Percentiles rank a stretch among this genome's conserved stretches.
These are phyloP conservation scores for Ophion costatus DNA, from an alignment of 2,888 invertebrate genomes.

Conservation along the genomic window DNA sequence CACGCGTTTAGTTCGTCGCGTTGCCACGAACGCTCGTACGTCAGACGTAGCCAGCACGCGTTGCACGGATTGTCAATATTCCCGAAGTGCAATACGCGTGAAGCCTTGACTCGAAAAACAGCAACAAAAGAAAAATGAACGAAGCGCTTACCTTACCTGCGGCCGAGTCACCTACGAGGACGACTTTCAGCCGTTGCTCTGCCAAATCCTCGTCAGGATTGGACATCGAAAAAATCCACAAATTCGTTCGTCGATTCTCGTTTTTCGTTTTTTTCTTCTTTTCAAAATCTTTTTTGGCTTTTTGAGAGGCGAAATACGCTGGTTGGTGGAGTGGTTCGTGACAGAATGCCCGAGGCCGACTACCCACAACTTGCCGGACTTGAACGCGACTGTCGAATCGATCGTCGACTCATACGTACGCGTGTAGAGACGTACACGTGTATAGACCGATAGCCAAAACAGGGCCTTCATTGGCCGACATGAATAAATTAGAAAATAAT, in stretches of 20 bases:
- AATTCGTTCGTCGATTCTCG: not conserved
- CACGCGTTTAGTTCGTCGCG: not conserved
- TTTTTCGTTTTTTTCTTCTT: not conserved
- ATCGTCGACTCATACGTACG: constrained; percentile 43
- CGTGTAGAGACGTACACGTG: not conserved
- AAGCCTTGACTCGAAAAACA: not conserved
- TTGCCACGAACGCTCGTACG: not conserved
- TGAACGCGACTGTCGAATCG: constrained; percentile 56
- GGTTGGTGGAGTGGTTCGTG: constrained; percentile 20
- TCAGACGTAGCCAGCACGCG: no score
- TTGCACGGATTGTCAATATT: not conserved
- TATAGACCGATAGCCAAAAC: constrained; percentile 31
- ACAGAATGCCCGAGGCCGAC: constrained; percentile 55
- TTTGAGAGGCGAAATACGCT: not conserved
- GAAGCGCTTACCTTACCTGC: constrained; percentile 90
- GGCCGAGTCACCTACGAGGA: constrained; percentile 91
- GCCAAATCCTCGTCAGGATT: constrained; percentile 87
- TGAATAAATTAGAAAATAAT: constrained; percentile 81
- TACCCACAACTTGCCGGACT: constrained; percentile 56
- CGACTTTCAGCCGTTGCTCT: constrained; percentile 89
- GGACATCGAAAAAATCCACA: constrained; percentile 84
- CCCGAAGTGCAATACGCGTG: not conserved
- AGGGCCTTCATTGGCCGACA: constrained; percentile 68
- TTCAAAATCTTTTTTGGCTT: not conserved
- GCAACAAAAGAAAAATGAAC: constrained; percentile 27